These are phyloP conservation scores for Philaenus spumarius DNA, from an alignment of 1,140 invertebrate species.

Conservation along the genomic window DNA sequence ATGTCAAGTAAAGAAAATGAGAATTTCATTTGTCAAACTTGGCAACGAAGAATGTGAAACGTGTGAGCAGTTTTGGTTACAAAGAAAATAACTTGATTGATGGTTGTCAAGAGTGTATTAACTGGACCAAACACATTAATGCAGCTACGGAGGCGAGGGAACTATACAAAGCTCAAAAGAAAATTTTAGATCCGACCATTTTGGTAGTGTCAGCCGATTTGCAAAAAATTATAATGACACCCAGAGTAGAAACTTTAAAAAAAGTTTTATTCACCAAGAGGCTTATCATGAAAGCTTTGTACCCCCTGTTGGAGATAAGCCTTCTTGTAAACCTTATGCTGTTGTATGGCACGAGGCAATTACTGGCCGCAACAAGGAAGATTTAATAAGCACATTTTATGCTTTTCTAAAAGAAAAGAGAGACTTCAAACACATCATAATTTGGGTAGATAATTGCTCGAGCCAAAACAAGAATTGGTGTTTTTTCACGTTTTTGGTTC, in stretches of 20 bases:
- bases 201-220: slow-evolving; percentile 22
- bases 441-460: slow-evolving; percentile 31
- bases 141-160: slow-evolving; percentile 1
- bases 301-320: slow-evolving; percentile 1
- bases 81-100: slow-evolving; percentile 17
- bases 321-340: slow-evolving; percentile 2
- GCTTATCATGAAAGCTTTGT: slow-evolving; percentile 15
- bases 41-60: no score
- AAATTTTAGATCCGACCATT: neutral
- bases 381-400: slow-evolving; percentile 24
- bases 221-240: slow-evolving; percentile 26
- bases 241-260: slow-evolving; percentile 23
- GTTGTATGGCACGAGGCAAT: slow-evolving; percentile 15
- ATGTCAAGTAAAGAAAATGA: slow-evolving; percentile 15
- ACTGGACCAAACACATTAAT: slow-evolving; percentile 14
- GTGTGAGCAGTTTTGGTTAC: slow-evolving; percentile 17
- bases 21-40: slow-evolving; percentile 22
- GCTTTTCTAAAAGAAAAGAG: slow-evolving; percentile 6
- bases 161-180: slow-evolving; percentile 12
- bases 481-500: slow-evolving; percentile 17
- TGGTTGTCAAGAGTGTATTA: slow-evolving; percentile 5
- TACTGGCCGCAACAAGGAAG: slow-evolving; percentile 29
- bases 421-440: slow-evolving; percentile 13
- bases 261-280: slow-evolving; percentile 16
- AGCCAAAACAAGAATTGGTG: slow-evolving; percentile 25